Conservation (phyloP, 2,888 invertebrate species). For the Acanthacorydalis orientalis region DNA sequence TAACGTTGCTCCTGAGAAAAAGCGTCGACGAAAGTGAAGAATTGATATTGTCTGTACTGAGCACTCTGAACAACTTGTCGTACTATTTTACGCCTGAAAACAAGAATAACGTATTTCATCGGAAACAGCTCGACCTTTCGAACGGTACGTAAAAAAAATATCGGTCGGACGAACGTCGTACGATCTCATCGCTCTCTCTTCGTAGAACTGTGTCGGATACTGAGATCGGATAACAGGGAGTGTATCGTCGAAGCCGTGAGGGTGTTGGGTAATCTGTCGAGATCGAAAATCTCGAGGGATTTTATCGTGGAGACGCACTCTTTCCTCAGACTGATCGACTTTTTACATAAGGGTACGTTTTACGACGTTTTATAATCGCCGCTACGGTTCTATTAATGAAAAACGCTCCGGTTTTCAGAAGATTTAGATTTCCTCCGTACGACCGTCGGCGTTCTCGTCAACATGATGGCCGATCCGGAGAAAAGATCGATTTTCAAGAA, state of each 20-base stretch:
- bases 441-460: slow-evolving; percentile 68
- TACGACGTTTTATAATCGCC: not conserved
- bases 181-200: no score
- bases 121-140: slow-evolving; percentile 30
- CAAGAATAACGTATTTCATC: slow-evolving; percentile 27
- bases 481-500: slow-evolving; percentile 34
- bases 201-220: slow-evolving; percentile 29
- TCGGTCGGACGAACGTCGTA: no score
- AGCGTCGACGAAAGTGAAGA: slow-evolving; percentile 46
- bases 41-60: slow-evolving; percentile 57
- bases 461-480: slow-evolving; percentile 47
- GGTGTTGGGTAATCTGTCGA: slow-evolving; percentile 68
- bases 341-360: slow-evolving; percentile 35
- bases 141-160: no score
- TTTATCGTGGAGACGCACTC: slow-evolving; percentile 51
- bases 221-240: slow-evolving; percentile 29
- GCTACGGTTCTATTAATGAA: not conserved
- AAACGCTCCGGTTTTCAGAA: slow-evolving; percentile 23
- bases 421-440: slow-evolving; percentile 55
- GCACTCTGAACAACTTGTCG: slow-evolving; percentile 72
- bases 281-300: slow-evolving; percentile 45
- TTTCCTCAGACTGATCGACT: slow-evolving; percentile 37
- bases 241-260: slow-evolving; percentile 53
- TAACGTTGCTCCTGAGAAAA: slow-evolving; percentile 27
- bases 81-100: slow-evolving; percentile 43